These are phyloP conservation scores for Lanius ludovicianus DNA, from an alignment of 2,113 vertebrate genomes.

Conservation along the genomic window DNA sequence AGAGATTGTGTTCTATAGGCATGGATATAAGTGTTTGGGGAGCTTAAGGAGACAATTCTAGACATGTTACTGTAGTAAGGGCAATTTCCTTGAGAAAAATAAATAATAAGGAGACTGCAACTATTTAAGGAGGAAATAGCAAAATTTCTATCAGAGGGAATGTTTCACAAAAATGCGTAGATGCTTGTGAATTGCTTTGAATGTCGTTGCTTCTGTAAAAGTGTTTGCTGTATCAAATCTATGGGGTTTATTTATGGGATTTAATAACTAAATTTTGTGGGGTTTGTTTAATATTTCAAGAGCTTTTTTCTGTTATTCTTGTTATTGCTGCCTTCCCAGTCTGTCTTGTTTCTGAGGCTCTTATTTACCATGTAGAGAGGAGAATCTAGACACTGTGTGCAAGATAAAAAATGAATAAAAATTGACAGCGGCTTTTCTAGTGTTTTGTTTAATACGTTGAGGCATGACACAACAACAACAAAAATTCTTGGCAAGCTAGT, in stretches of 20 bases:
- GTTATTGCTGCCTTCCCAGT: neutral
- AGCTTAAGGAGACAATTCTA: neutral
- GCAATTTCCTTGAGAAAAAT: neutral
- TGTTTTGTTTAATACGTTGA: neutral
- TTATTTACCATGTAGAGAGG: neutral
- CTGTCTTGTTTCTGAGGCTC: neutral
- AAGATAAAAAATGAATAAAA: neutral
- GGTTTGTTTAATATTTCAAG: neutral
- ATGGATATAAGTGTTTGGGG: neutral
- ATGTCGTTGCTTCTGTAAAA: neutral
- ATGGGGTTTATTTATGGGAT: neutral
- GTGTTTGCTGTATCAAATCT: neutral
- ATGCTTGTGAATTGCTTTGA: neutral
- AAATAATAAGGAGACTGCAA: neutral
- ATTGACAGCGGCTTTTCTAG: conserved; percentile 8
- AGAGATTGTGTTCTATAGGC: neutral
- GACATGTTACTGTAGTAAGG: neutral
- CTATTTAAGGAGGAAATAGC: neutral
- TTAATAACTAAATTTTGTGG: neutral
- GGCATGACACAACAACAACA: conserved; percentile 9
- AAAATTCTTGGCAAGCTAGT: conserved; percentile 19
- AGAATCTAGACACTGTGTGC: neutral
- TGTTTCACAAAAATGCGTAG: neutral
- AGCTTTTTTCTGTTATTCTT: neutral
- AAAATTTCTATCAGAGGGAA: neutral